Evolutionary conservation across 53 echinoderm and acorn worm species (phyloP), one percentile per base, ranked within the genome.

Genomic region (Stichopus horrens): DNA sequence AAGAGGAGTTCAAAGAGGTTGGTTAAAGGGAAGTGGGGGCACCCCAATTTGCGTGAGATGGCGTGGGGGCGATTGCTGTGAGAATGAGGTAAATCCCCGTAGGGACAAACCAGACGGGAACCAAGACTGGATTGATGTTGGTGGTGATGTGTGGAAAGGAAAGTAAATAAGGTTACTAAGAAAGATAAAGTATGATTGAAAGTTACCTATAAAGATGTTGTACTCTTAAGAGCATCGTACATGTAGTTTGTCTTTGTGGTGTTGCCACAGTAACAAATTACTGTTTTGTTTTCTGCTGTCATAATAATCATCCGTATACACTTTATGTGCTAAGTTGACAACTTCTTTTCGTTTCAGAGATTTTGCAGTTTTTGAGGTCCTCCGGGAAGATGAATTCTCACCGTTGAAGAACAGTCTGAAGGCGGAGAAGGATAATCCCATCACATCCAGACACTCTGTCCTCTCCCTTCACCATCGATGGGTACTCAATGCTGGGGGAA

Each of bases 351-450:
- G 37, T 37, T 23, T 1, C 86, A 97, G 97, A 80, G 92, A 97
- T 56, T 97, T 97, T 93, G 97, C 94, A 0, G 97, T 95, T 16
- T 97, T 97, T 88, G 97, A 97, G 55, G 97, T 97, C 7, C 92
- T 97, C 3, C 87, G 97, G 6, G 97, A 97, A 83, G 97, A 97
- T 58, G 97, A 97, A 58, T 97, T 97, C 71, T 97, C 97, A 53
- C 97, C 97, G 0, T 90, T 97, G 55, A 97, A 97, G 89, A 97
- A 97, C 91, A 94, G 95, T 89, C 90, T 84, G 20, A 95, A 95
- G 84, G 95, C 97, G 0, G 97, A 97, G 86, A 97, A 97, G 89
- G 97, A 97, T 76, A 97, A 95, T 83, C 95, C 97, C 5, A 97
- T 95, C 19, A 97, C 97, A 51, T 91, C 97, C 16, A 86, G 90